Base-by-base conservation (phyloP, 2,113 vertebrate species). In the Asarcornis scutulata region DNA sequence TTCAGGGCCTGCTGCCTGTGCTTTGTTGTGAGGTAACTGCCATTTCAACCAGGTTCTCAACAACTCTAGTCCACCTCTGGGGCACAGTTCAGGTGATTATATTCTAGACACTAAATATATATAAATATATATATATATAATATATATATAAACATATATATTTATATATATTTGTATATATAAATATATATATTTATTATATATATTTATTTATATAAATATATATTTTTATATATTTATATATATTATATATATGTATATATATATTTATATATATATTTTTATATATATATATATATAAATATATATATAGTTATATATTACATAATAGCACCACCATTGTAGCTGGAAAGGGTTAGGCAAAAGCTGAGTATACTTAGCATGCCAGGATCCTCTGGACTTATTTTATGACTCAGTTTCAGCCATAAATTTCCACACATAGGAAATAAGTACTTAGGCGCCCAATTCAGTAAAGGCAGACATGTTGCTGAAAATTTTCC, bases 61-160 rank as follows among this genome's bases (percentile, higher is more conserved):
- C 48, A 53, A n/a, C 3, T 2, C 4, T 26, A 26, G 4, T 46
- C 32, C 20, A 60, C 3, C 5, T 32, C 44, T 75, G 11, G 32
- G n/a, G 8, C 18, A 22, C 1, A 4, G 10, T 9, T 81, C 1
- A 0, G 11, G 5, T 66, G 17, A 48, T 26, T 32, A 21, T 46
- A 71, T 74, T 32, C 62, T 15, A 18, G 4, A 12, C 1, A 2
- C 50, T 0, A 1, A 8, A 4, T 56, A 21, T 36, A 36, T 36
- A 36, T 36, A 36, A 36, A 36, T 36, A 36, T 36, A 36, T 36
- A 36, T 36, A 36, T 36, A 36, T 36, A n/a, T n/a, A n/a, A n/a
- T n/a, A n/a, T n/a, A n/a, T n/a, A n/a, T n/a, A n/a, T 36, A 36
- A 36, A 36, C 8, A 36, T 36, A 36, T 36, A 36, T 36, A 36